Evolutionary conservation across 37 sponge, comb jelly and placozoan species (phyloP), one percentile per base, ranked within the genome.

Genomic region (Mnemiopsis leidyi): DNA sequence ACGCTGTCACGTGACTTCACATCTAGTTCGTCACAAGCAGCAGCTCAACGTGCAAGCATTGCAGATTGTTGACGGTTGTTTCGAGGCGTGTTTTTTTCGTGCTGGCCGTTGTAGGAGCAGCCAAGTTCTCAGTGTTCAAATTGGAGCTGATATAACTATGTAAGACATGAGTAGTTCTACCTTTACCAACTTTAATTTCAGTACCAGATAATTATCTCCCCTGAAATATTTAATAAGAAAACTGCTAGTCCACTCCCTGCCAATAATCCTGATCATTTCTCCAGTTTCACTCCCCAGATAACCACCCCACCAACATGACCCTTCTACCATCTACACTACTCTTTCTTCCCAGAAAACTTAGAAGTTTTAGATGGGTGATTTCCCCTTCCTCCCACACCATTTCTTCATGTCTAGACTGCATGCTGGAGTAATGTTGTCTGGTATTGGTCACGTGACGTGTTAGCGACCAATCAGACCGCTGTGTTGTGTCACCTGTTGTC

Each of bases 1-100:
- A 48, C 61, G 13, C 5, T 48, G 73, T 69, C 73, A 69, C 73
- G 73, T 69, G 73, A 69, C 73, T 69, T 69, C 73, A 69, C 23
- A 3, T 28, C 28, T 20, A 28, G 23, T 69, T 25, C 73, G 73
- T 69, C 73, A 28, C 73, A 69, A 69, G 73, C 73, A 69, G n/a
- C 61, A 48, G 5, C 61, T 48, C 61, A 13, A 18, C 61, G 61
- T 48, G 61, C 61, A 48, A 48, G 61, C 61, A 48, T 48, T 48
- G 61, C 61, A 48, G 9, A 48, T 48, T 48, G 61, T 48, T 48
- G 61, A 18, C 61, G 5, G 61, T 48, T 48, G 61, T 48, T 48
- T 5, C 5, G 61, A 48, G 61, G 61, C 13, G 61, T 48, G 61
- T 48, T 48, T 48, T 5, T 5, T 18, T 18, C 13, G 9, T 48